Base-by-base conservation (phyloP, 2,797 vertebrate species). In the Acropternis orthonyx region DNA sequence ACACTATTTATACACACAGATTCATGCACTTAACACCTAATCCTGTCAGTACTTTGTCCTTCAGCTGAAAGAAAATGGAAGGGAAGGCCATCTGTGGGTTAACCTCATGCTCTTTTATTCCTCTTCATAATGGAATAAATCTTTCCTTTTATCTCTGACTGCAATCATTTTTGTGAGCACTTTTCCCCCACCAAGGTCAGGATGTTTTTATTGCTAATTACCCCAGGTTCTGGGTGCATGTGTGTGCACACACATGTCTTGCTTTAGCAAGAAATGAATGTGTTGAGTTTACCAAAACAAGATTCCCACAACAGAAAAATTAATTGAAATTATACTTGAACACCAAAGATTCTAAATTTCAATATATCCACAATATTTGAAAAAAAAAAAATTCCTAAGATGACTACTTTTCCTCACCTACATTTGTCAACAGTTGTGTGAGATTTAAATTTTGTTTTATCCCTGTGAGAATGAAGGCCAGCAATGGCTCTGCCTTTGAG, bases 221-320 rank as follows among this genome's bases (percentile, higher is more conserved):
- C 8, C 17, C 34, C 34, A 32, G 12, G 19, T 54, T 73, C 46
- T 20, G 14, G 22, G 12, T 7, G 9, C 10, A 7, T 17, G 6
- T 59, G 14, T 34, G 26, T 32, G 22, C 19, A 22, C 15, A 26
- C 12, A 26, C 0, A 0, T 0, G 1, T 9, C 24, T 39, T 28
- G 27, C 5, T 59, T 37, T 12, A 68, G 48, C 5, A 49, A 76
- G 37, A 39, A 62, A 44, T 4, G 2, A 34, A 55, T 1, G 4
- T 8, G 18, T 32, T 58, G 39, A 59, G 2, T 58, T 87, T 8
- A 32, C 36, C 37, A 14, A 58, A 59, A 68, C 12, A 8, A 41
- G 73, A 66, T 3, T 34, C 4, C 41, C 27, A 32, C 41, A 68
- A 28, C 3, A 54, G 28, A 72, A 87, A 61, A 63, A 14, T 15